Percentiles rank a stretch among this genome's conserved stretches.
Evolutionary conservation across 2,113 vertebrate genomes (phyloP).

Genomic region (Oncorhynchus clarkii): DNA sequence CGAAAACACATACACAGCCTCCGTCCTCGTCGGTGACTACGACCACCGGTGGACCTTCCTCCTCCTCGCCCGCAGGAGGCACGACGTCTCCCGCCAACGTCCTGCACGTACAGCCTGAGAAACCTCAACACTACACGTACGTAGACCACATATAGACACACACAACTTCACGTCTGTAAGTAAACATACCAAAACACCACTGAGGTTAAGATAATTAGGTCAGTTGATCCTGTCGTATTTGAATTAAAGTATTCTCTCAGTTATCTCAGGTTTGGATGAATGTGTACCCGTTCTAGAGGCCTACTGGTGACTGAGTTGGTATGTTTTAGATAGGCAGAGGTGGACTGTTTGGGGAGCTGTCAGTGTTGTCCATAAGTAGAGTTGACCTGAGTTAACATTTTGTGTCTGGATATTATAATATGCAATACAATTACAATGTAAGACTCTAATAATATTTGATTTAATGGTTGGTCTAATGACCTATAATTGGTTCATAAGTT

Average conservation of each 20-base stretch:
- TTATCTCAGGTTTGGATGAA: neutral
- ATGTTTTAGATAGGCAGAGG: neutral
- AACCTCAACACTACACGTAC: constrained; percentile 98
- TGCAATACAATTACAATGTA: no score
- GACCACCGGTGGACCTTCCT: constrained; percentile 73
- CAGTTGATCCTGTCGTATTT: neutral
- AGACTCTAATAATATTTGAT: no score
- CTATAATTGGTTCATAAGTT: no score
- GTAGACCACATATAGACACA: constrained; percentile 69
- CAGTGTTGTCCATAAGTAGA: no score
- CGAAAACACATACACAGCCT: constrained; percentile 81
- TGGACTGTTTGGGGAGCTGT: no score
- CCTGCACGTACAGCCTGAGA: constrained; percentile 93
- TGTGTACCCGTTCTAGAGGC: neutral
- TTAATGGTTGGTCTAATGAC: no score
- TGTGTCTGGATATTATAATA: no score
- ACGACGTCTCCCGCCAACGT: constrained; percentile 86
- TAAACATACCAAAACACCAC: constrained; percentile 21
- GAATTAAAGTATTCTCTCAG: neutral
- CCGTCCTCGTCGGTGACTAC: constrained; percentile 73
- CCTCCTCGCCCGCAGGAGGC: constrained; percentile 80
- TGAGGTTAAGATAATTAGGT: neutral
- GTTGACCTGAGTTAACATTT: no score
- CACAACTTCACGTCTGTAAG: constrained; percentile 36
- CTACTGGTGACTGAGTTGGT: neutral